Evolutionary conservation across 2,797 vertebrate genomes (phyloP).

Genomic region (Chrosomus eos): DNA sequence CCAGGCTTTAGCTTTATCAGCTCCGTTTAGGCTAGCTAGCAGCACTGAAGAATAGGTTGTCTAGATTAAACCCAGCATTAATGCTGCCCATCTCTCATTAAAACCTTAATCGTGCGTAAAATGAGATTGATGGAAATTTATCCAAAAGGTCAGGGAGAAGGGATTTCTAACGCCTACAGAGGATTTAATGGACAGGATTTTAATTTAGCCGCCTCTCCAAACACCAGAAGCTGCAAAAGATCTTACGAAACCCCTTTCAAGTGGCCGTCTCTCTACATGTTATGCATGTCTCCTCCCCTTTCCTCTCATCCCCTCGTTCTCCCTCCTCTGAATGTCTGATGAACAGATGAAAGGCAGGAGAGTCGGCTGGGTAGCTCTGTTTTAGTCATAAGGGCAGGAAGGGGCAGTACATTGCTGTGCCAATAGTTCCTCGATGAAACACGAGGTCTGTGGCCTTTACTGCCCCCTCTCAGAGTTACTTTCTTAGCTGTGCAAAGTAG

Average conservation of each 20-base stretch:
- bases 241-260: constrained; percentile 73
- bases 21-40: constrained; percentile 84
- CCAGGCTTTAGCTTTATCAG: constrained; percentile 85
- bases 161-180: constrained; percentile 86
- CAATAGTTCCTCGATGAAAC: constrained; percentile 54
- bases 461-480: constrained; percentile 21
- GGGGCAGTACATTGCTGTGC: constrained; percentile 33
- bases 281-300: constrained; percentile 18
- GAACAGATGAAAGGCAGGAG: constrained; percentile 45
- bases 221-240: constrained; percentile 79
- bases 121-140: constrained; percentile 94
- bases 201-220: constrained; percentile 89
- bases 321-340: constrained; percentile 19
- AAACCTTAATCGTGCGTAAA: constrained; percentile 95
- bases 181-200: constrained; percentile 92
- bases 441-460: constrained; percentile 50
- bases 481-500: constrained; percentile 66
- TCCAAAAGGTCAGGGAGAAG: constrained; percentile 86
- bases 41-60: constrained; percentile 78
- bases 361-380: constrained; percentile 51
- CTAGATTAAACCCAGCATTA: constrained; percentile 85
- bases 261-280: constrained; percentile 50
- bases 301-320: constrained; percentile 10
- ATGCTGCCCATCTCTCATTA: constrained; percentile 92
- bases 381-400: constrained; percentile 58